Base-by-base conservation (phyloP, 2,888 invertebrate species). In the Amblyjoppa fuscipennis region DNA sequence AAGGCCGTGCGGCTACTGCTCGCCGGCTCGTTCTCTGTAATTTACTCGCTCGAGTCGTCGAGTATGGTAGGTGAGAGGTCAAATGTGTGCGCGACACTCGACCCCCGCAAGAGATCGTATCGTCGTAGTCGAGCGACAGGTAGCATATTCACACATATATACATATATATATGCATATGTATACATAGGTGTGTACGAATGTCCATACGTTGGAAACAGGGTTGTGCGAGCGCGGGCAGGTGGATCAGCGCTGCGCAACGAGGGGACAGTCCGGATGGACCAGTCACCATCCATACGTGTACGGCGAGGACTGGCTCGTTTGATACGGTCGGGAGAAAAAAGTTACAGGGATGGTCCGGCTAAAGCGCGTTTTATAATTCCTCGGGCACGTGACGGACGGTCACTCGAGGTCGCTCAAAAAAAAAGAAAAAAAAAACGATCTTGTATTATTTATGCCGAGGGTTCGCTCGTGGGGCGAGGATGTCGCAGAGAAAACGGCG, bases 31-130 rank as follows among this genome's bases (percentile, higher is more conserved):
- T 75, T 70, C 82, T 75, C 85, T 78, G 81, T 83, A 87, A 87
- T 87, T 87, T 85, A 85, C 85, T 80, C 76, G 80, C 75, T 76
- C 74, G 71, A 75, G 82, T 84, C 38, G 70, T 81, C 83, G 81
- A 86, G 78, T 77, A 78, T 61, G 64, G 81, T 68, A 83, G 69
- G 78, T 75, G 83, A 85, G 85, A 83, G 75, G 75, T 77, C 85
- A 78, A 82, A 87, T 85, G 79, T 81, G 84, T 74, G 68, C 78
- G 77, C 69, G 80, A 78, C 81, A 85, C 81, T 85, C 80, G 74
- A 77, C 70, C 76, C 77, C 64, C 66, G 45, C 73, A 77, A 59
- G 70, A 82, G 76, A 85, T 81, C 81, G 69, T 83, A 85, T 85
- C 85, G 70, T 69, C 38, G 78, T 51, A 71, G 25, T 74, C 53